Evolutionary conservation across 37 sponge, comb jelly and placozoan species (phyloP), one percentile per base, ranked within the genome.

Genomic region (Lycopodina hypogea): DNA sequence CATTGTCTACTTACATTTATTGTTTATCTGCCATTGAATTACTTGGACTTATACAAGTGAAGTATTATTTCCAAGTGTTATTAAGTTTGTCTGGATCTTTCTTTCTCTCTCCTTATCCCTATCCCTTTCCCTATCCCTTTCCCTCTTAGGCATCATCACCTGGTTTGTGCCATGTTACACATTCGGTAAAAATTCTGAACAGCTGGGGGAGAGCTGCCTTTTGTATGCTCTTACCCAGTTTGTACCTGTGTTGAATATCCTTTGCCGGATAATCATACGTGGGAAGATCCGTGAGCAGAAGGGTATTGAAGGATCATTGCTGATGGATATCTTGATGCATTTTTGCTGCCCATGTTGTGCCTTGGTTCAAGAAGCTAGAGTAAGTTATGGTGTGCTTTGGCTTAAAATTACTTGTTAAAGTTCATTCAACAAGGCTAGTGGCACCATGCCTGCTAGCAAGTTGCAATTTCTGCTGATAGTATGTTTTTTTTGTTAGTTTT

Each of bases 281-380:
- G 83, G 83, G 6, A 82, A 61, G 79, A 90, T 86, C 60, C 74
- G 86, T 36, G 91, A 90, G 36, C 87, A 90, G 76, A 90, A 86
- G 71, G 91, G 91, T 6, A 90, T 90, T 42, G 87, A 90, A 58
- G 91, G 86, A 30, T 41, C 78, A 32, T 84, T 78, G 32, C 66
- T 90, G 68, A 80, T 70, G 66, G 85, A 84, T 63, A 63, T 76
- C 9, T 59, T 76, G 41, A 18, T 58, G 22, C 29, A 29, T 18
- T 22, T 58, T 15, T 76, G 24, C 42, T 76, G 61, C 35, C 55
- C 42, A 18, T 48, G 62, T 17, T 78, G 78, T 29, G 66, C 78
- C 2, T 67, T 78, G 34, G 67, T 78, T 2, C 78, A 78, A 32
- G 78, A 78, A 45, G 30, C 78, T 2, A 63, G 67, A 67, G 78